These are phyloP conservation scores for Hemiscyllium ocellatum DNA, from an alignment of 2,113 vertebrate genomes.

Conservation along the genomic window DNA sequence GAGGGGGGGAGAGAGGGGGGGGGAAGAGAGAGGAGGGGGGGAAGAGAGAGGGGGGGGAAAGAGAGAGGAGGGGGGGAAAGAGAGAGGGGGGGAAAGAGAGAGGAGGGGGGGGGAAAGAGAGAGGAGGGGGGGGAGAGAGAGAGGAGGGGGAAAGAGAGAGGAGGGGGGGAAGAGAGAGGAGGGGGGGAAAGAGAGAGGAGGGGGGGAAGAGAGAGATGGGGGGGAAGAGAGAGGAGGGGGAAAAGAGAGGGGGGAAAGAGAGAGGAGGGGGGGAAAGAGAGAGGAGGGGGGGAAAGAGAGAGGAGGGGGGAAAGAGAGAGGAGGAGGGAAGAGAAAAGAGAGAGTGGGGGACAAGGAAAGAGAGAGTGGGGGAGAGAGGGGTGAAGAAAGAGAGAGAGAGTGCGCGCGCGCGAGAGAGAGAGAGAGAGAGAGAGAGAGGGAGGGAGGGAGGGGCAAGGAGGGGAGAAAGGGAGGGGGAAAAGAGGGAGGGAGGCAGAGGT, in stretches of 20 bases:
- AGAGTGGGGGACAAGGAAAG: not conserved
- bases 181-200: conserved; percentile 40
- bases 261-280: not conserved
- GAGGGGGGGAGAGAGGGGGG: not conserved
- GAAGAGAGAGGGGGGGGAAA: not conserved
- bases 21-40: conserved; percentile 8
- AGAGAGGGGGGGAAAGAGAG: not conserved
- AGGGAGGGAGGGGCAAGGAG: conserved; percentile 49
- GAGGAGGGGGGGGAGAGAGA: not conserved
- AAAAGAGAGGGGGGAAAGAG: not conserved
- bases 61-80: not conserved
- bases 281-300: conserved; percentile 40
- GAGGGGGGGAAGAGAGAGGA: conserved; percentile 36
- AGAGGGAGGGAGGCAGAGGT: conserved; percentile 37
- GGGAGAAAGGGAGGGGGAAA: conserved; percentile 36
- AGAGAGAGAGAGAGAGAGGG: not conserved
- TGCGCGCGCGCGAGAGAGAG: not conserved
- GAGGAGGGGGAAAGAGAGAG: conserved; percentile 38
- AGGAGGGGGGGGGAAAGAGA: not conserved
- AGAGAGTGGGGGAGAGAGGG: not conserved
- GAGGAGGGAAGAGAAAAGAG: not conserved
- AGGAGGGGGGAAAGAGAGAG: not conserved
- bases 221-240: not conserved
- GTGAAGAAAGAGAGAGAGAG: not conserved
- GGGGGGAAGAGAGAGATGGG: conserved; percentile 41